Conservation (phyloP, 2,113 vertebrate species). For the Misgurnus anguillicaudatus region DNA sequence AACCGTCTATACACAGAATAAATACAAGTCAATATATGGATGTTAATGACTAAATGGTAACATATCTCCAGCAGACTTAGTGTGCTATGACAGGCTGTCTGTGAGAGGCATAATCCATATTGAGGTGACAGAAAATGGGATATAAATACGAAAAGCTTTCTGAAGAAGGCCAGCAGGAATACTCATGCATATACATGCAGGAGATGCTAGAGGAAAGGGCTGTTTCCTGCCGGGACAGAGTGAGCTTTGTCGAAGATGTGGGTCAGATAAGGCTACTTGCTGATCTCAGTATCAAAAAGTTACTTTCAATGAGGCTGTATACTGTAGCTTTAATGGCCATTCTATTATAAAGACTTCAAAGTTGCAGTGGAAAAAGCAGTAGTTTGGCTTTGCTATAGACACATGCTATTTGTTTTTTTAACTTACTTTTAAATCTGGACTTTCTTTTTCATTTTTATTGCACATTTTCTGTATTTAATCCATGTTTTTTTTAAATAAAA, state of each 20-base stretch:
- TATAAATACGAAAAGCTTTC: slow-evolving; percentile 10
- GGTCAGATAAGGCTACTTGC: slow-evolving; percentile 33
- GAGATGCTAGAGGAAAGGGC: slow-evolving; percentile 29
- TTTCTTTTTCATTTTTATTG: background rate
- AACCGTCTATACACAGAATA: no score
- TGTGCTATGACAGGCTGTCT: background rate
- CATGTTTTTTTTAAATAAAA: no score
- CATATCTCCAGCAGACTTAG: background rate
- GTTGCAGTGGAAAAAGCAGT: background rate
- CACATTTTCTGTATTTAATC: no score
- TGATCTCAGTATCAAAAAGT: slow-evolving; percentile 34
- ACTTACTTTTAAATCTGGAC: background rate
- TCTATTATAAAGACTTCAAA: background rate
- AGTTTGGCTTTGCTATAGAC: background rate
- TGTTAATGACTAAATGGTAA: slow-evolving; percentile 11
- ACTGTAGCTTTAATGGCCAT: background rate
- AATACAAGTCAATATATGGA: background rate
- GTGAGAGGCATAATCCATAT: slow-evolving; percentile 17
- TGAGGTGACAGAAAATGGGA: slow-evolving; percentile 24
- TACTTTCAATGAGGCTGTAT: slow-evolving; percentile 12
- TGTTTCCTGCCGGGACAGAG: slow-evolving; percentile 39
- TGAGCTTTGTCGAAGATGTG: slow-evolving; percentile 47
- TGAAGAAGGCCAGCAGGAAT: slow-evolving; percentile 24
- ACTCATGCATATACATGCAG: slow-evolving; percentile 41
- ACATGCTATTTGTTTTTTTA: background rate